Percentiles rank a stretch among this genome's conserved stretches.
These are phyloP conservation scores for Notolabrus celidotus DNA, from an alignment of 2,797 vertebrate genomes.

Conservation along the genomic window DNA sequence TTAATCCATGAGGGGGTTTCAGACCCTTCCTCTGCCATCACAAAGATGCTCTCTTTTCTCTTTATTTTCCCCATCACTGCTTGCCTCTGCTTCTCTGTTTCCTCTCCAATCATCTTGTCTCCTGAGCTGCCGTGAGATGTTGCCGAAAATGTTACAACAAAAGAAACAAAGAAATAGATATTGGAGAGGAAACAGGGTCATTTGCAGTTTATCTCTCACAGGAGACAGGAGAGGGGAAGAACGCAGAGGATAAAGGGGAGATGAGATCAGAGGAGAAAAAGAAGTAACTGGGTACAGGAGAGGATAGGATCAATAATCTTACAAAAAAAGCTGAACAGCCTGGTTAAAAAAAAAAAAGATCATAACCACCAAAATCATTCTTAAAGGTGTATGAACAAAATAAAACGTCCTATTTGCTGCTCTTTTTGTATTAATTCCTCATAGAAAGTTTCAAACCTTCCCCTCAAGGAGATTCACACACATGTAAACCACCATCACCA, in stretches of 20 bases:
- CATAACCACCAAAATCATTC: not conserved
- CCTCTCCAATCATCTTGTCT: conserved; percentile 64
- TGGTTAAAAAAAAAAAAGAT: conserved; percentile 1
- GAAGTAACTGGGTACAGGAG: conserved; percentile 31
- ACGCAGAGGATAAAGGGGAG: conserved; percentile 37
- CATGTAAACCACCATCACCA: conserved; percentile 43
- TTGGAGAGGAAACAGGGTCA: conserved; percentile 75
- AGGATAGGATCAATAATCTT: conserved; percentile 62
- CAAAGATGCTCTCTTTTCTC: conserved; percentile 66
- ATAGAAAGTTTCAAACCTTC: not conserved
- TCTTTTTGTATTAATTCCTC: conserved; percentile 4
- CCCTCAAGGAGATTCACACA: conserved; percentile 33
- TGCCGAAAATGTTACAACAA: conserved; percentile 76
- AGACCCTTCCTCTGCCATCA: conserved; percentile 51
- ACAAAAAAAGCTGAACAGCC: conserved; percentile 18
- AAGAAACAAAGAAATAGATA: conserved; percentile 67
- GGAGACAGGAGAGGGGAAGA: conserved; percentile 50
- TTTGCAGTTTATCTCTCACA: conserved; percentile 77
- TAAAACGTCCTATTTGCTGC: not conserved
- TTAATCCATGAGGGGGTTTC: conserved; percentile 60
- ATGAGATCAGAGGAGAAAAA: conserved; percentile 58
- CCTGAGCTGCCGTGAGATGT: conserved; percentile 61
- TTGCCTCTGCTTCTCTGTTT: conserved; percentile 47
- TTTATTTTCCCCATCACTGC: conserved; percentile 56
- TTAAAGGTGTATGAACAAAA: not conserved